Percentiles rank a stretch among this genome's conserved stretches.
Evolutionary conservation across 2,797 vertebrate genomes (phyloP).

Genomic region (Silurus aristotelis): DNA sequence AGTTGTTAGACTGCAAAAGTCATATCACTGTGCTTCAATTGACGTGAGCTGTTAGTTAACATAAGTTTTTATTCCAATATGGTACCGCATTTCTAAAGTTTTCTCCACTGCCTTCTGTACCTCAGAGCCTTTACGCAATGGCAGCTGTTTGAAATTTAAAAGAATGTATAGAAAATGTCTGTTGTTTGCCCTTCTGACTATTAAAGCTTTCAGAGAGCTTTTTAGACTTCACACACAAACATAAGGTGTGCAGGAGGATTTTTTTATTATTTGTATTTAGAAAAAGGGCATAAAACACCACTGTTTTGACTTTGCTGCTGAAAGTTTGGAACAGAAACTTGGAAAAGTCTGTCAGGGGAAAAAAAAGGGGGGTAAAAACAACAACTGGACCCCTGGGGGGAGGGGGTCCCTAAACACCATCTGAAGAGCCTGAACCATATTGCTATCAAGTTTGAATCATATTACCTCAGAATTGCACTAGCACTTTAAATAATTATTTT

Average conservation of each 20-base stretch:
- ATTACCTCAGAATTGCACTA: background rate
- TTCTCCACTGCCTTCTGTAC: background rate
- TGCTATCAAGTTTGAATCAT: background rate
- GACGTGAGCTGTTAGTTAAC: background rate
- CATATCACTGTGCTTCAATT: background rate
- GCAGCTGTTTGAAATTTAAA: background rate
- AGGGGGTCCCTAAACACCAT: background rate
- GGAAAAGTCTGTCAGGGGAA: background rate
- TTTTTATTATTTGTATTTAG: background rate
- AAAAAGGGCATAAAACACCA: background rate
- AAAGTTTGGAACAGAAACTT: background rate
- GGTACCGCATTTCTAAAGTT: background rate
- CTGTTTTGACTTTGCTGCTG: background rate
- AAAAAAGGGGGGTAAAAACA: background rate
- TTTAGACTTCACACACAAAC: background rate
- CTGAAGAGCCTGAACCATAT: background rate
- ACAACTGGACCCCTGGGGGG: background rate
- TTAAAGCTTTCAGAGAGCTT: background rate
- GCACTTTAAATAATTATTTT: background rate
- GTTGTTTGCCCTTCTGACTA: background rate
- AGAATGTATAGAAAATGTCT: background rate
- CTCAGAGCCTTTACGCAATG: background rate
- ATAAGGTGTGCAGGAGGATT: background rate
- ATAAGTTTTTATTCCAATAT: background rate
- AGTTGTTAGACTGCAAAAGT: no score